Base-by-base conservation (phyloP, 2,797 vertebrate species). In the Clarias fuscus region DNA sequence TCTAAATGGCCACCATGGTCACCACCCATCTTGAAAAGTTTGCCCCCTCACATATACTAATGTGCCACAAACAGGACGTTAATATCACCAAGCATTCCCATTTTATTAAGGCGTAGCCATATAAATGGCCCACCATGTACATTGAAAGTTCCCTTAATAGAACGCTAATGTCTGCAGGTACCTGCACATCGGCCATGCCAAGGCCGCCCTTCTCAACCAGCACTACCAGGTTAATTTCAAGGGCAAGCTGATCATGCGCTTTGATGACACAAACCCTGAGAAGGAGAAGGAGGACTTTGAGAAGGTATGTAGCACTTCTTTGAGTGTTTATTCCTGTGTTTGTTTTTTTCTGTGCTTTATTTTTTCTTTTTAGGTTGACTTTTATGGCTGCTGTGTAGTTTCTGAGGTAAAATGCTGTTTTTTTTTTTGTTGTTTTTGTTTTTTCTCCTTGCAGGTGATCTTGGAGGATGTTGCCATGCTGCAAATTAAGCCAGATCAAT, bases 271-370 rank as follows among this genome's bases (percentile, higher is more conserved):
- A 91, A 99, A 99, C 93, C 98, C 98, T 0, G 98, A 99, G 93
- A 99, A 99, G 93, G 98, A 99, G 89, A 99, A 99, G 93, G 98
- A 99, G 93, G 98, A 99, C 93, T 99, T 99, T 95, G 98, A 99
- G 95, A 99, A 99, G 97, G 98, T 99, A 91, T 88, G 86, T 48
- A 75, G 8, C 30, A 20, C 37, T 73, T 3, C 40, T 7, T 11
- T 37, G 3, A 4, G 37, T 4, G 37, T 37, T 37, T 4, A 37
- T 37, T 37, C 37, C 37, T 37, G 37, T 37, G 4, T 37, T 33
- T 37, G 37, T 37, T 14, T 3, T 18, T 10, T 11, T 37, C 30
- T 70, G 7, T 70, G 2, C 5, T 43, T 7, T 24, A 1, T 67
- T 1, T 7, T 8, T 37, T 2, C 18, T 27, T 75, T 75, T 27